Conservation (phyloP, 2,113 vertebrate species). For the Toxotes chatareus region DNA sequence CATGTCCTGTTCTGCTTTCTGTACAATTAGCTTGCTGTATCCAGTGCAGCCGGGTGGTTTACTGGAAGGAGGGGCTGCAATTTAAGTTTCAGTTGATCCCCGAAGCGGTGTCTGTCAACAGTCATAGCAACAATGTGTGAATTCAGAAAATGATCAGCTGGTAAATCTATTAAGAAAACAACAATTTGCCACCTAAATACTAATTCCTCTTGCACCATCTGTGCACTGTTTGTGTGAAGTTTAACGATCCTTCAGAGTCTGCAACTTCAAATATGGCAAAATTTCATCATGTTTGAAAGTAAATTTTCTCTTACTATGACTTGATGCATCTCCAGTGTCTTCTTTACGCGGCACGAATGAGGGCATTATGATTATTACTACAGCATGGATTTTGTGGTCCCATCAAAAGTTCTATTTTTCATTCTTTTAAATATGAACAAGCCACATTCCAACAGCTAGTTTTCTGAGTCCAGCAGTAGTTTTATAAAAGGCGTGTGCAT, state of each 20-base stretch:
- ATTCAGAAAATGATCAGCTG: not conserved
- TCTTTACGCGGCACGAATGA: not conserved
- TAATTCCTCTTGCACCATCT: not conserved
- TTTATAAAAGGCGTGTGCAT: not conserved
- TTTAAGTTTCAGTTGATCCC: not conserved
- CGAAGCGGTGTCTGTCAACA: not conserved
- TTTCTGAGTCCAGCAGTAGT: not conserved
- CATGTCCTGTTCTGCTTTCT: not conserved
- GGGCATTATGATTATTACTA: not conserved
- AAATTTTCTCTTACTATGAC: not conserved
- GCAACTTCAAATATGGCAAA: not conserved
- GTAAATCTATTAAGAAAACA: not conserved
- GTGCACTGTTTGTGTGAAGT: not conserved
- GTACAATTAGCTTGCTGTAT: not conserved
- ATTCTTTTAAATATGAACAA: not conserved
- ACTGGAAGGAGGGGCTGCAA: not conserved
- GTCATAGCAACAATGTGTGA: not conserved
- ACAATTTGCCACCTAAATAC: not conserved
- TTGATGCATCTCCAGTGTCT: not conserved
- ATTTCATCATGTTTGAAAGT: not conserved
- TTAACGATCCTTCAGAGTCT: not conserved
- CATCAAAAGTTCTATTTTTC: not conserved
- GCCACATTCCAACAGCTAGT: not conserved
- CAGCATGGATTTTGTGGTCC: not conserved
- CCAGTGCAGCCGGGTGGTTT: constrained; percentile 4